Evolutionary conservation across 2,113 vertebrate genomes (phyloP).

Genomic region (Microtus ochrogaster): DNA sequence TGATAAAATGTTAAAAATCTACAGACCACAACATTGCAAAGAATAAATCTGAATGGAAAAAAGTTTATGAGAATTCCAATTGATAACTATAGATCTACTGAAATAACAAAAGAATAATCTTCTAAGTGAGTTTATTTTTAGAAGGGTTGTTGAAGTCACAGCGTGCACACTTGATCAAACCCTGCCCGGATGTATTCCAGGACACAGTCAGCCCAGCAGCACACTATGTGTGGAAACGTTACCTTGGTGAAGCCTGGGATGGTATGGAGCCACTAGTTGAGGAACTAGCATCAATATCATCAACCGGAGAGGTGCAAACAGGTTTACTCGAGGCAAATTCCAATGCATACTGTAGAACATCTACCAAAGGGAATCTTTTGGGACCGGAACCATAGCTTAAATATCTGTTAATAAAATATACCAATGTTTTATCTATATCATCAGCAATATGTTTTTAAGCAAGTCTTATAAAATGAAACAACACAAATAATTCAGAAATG

Average conservation of each 20-base stretch:
- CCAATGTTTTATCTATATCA: constrained; percentile 31
- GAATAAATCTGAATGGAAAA: constrained; percentile 27
- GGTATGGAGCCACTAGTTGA: constrained; percentile 89
- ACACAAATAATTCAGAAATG: not conserved
- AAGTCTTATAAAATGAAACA: constrained; percentile 7
- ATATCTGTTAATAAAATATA: constrained; percentile 90
- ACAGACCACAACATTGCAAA: constrained; percentile 26
- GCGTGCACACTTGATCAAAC: not conserved
- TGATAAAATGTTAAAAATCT: not conserved
- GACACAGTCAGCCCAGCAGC: not conserved
- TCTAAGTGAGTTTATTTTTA: not conserved
- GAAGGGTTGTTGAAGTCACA: constrained; percentile 1
- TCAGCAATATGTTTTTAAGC: not conserved
- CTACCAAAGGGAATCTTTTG: constrained; percentile 98
- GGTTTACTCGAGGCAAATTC: constrained; percentile 99
- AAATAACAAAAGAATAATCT: constrained; percentile 30
- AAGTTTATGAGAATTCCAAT: constrained; percentile 34
- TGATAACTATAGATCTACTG: not conserved
- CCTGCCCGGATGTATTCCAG: constrained; percentile 12
- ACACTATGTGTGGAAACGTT: constrained; percentile 54
- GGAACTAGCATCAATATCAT: constrained; percentile 93
- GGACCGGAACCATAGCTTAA: constrained; percentile 98
- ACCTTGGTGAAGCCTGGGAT: constrained; percentile 89
- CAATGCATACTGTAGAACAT: constrained; percentile 98
- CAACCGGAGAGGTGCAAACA: constrained; percentile 95